A percentile compares a stretch with the other conserved stretches of the same genome.
Conservation (phyloP, 2,888 invertebrate species). For the Tachystola acroxantha region DNA sequence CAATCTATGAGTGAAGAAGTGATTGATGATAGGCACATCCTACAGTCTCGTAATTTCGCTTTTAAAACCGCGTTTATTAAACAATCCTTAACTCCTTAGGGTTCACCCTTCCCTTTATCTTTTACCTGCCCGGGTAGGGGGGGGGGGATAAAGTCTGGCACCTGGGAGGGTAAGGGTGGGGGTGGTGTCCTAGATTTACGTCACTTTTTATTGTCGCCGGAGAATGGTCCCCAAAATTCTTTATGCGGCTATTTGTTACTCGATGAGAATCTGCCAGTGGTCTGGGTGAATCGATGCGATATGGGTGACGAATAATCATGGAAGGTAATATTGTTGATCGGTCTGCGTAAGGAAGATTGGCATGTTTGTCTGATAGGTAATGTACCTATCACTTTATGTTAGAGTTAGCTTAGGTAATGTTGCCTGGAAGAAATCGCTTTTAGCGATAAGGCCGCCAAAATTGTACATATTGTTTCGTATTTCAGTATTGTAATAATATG, state of each 20-base stretch:
- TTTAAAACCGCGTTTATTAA: too few species aligned
- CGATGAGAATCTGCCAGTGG: background rate
- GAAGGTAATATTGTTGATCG: background rate
- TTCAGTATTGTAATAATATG: too few species aligned
- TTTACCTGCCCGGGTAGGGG: slow-evolving; percentile 21
- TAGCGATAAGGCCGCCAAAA: too few species aligned
- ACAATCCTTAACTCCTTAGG: too few species aligned
- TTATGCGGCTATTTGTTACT: background rate
- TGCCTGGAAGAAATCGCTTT: too few species aligned
- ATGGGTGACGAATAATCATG: background rate
- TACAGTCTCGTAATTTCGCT: too few species aligned
- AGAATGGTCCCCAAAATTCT: background rate
- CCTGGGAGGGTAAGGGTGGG: slow-evolving; percentile 8
- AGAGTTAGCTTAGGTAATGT: too few species aligned
- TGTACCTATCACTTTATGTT: background rate
- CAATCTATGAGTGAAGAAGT: too few species aligned
- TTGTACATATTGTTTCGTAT: too few species aligned
- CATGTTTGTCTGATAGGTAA: background rate
- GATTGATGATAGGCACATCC: too few species aligned
- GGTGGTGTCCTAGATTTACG: slow-evolving; percentile 9
- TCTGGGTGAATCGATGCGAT: background rate
- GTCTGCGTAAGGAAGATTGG: background rate
- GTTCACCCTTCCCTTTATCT: slow-evolving; percentile 22
- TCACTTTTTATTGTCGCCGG: slow-evolving; percentile 15
- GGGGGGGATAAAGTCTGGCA: slow-evolving; percentile 9